These are phyloP conservation scores for Adelognathus sp. DNA, from an alignment of 2,888 invertebrate genomes.

Conservation along the genomic window DNA sequence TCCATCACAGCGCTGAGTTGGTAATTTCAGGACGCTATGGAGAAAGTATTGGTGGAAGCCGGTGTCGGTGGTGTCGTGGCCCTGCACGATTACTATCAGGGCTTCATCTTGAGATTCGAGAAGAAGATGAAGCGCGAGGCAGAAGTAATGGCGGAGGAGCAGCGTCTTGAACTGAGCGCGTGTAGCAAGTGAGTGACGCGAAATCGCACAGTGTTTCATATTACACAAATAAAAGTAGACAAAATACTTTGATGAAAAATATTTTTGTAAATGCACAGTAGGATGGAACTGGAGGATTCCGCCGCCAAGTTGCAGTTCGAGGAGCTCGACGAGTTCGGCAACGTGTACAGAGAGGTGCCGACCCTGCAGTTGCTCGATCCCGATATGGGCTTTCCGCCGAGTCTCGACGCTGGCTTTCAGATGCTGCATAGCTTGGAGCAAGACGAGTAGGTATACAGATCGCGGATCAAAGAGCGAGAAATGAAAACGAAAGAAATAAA, in stretches of 20 bases:
- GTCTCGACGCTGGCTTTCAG: constrained; percentile 86
- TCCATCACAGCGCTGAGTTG: constrained; percentile 12
- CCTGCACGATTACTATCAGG: constrained; percentile 84
- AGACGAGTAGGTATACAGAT: constrained; percentile 80
- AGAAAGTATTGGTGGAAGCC: constrained; percentile 84
- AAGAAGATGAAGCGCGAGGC: constrained; percentile 72
- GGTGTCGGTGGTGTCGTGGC: constrained; percentile 84
- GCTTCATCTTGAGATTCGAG: constrained; percentile 75
- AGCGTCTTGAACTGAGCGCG: constrained; percentile 71
- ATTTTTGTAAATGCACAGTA: constrained; percentile 46
- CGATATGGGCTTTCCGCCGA: constrained; percentile 81
- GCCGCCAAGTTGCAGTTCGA: constrained; percentile 76
- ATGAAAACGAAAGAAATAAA: constrained; percentile 14
- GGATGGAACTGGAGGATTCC: constrained; percentile 77
- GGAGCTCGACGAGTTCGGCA: constrained; percentile 77
- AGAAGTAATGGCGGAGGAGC: constrained; percentile 74
- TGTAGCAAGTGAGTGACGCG: constrained; percentile 67
- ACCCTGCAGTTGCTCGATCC: constrained; percentile 79
- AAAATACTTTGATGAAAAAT: neutral
- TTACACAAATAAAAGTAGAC: neutral
- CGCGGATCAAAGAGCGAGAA: constrained; percentile 27
- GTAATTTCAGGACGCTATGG: constrained; percentile 83
- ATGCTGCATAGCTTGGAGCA: constrained; percentile 86
- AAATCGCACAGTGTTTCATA: neutral
- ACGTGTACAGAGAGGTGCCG: constrained; percentile 77